Evolutionary conservation across 2,113 vertebrate genomes (phyloP), one percentile per base, ranked within the genome.

Genomic region (Crotalus tigris): DNA sequence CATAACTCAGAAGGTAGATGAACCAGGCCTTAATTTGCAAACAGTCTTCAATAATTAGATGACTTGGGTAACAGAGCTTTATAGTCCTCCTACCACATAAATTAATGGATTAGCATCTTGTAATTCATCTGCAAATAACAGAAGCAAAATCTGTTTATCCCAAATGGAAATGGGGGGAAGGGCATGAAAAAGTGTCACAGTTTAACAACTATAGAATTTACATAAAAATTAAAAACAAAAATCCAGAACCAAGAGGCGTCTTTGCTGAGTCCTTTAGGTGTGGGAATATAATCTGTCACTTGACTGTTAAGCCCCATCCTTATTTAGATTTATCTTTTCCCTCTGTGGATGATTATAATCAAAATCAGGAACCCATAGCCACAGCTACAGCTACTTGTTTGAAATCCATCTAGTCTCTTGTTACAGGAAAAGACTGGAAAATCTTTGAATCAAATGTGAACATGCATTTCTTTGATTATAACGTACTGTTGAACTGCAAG

Each of bases 51-150:
- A n/a, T 88, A 87, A 92, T 85, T 81, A 85, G 64, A 89, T 81
- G 51, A 57, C 49, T 64, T 92, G 51, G 54, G 46, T 81, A 89
- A 75, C 87, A 69, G 58, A 88, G 91, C n/a, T 59, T 88, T 53
- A 57, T 7, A 88, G 59, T 69, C 23, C 13, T 87, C 85, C 39
- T 21, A 54, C 33, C 64, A 55, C 89, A 58, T 85, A 89, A 92
- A 89, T 92, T 92, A 85, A 89, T 58, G 55, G 91, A 49, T 89
- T 92, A 75, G 39, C 54, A 89, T 55, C 86, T 75, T 21, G 24
- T 81, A 26, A 81, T 39, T 89, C 87, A 58, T 89, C 64, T 23
- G 39, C 21, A 15, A 75, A 54, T 54, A 92, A n/a, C 91, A 92
- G 85, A 92, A 87, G 57, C 44, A 89, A 85, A 54, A 46, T 46